Conservation (phyloP, 2,113 vertebrate genomes). For the Charina bottae region DNA sequence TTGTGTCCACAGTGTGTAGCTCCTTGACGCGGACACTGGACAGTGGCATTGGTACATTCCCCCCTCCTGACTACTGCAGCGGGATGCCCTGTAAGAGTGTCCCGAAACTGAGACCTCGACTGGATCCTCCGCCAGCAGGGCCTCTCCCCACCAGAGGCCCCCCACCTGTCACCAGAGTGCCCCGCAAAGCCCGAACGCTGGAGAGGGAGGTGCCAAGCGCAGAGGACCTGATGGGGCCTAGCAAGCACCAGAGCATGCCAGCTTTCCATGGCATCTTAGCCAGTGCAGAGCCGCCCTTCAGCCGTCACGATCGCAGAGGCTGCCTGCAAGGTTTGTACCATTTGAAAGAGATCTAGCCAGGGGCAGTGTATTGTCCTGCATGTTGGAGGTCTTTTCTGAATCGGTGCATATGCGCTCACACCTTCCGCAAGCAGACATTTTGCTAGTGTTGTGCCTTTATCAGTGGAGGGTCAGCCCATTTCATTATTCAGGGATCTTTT, state of each 20-base stretch:
- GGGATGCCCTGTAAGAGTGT: slow-evolving; percentile 82
- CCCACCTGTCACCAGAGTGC: slow-evolving; percentile 76
- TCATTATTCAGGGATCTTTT: not conserved
- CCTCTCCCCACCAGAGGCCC: slow-evolving; percentile 70
- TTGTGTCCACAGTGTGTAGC: slow-evolving; percentile 78
- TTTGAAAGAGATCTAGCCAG: not conserved
- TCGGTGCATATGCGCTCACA: fast-evolving
- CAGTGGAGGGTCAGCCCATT: not conserved
- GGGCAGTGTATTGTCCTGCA: not conserved
- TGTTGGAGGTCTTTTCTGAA: not conserved
- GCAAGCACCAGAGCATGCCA: slow-evolving; percentile 76
- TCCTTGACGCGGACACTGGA: slow-evolving; percentile 93
- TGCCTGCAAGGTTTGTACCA: slow-evolving; percentile 66
- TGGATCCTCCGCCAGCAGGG: slow-evolving; percentile 74
- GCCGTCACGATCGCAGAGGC: slow-evolving; percentile 44
- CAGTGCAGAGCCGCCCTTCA: not conserved
- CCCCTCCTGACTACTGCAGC: slow-evolving; percentile 87
- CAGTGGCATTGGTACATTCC: slow-evolving; percentile 97
- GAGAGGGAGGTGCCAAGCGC: slow-evolving; percentile 86
- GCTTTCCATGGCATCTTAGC: slow-evolving; percentile 71
- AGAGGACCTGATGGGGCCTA: slow-evolving; percentile 77
- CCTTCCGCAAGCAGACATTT: not conserved
- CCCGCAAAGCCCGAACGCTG: slow-evolving; percentile 88
- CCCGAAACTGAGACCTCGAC: slow-evolving; percentile 80
- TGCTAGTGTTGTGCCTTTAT: not conserved